Evolutionary conservation across 2,888 invertebrate genomes (phyloP), one percentile per base, ranked within the genome.

Genomic region (Rambutsinella grinnellia): DNA sequence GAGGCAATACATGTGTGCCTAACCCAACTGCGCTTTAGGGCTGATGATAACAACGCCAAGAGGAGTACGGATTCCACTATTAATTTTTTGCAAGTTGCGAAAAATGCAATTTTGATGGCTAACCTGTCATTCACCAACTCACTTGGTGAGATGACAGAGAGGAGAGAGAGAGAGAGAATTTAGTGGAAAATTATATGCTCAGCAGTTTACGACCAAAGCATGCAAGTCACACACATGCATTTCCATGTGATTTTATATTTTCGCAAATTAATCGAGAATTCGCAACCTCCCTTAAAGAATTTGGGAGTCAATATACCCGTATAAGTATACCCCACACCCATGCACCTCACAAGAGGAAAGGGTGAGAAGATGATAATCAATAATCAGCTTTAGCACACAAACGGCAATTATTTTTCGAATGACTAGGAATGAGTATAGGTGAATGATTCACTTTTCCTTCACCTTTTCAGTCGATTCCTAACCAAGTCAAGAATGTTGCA

Each of bases 401-500:
- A 36, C 36, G 36, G 13, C 36, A 36, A 36, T 36, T 36, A 36
- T 36, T 8, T 36, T 36, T 5, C 13, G 5, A 36, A 36, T 8
- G 36, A 36, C 13, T 36, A 36, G 36, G 36, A 36, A 36, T 36
- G 36, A 36, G 6, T 36, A 36, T 13, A 36, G 5, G 36, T 5
- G 36, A 36, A 36, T 36, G 36, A 36, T 36, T 36, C 36, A 36
- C 36, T 36, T 36, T 36, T 36, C 36, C 60, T 65, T 36, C 51
- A 65, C 51, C 46, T 53, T 44, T 63, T 46, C 49, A 23, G n/a
- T 47, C 57, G 26, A 44, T 74, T 66, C 74, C 60, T 74, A 74
- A 74, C 74, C 74, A 66, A 60, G 74, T 74, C 74, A 74, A 74
- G 66, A 74, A 26, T 74, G 54, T 74, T 66, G 54, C 24, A 46